Evolutionary conservation across 53 echinoderm and acorn worm species (phyloP), one percentile per base, ranked within the genome.

Genomic region (Paracentrotus lividus): DNA sequence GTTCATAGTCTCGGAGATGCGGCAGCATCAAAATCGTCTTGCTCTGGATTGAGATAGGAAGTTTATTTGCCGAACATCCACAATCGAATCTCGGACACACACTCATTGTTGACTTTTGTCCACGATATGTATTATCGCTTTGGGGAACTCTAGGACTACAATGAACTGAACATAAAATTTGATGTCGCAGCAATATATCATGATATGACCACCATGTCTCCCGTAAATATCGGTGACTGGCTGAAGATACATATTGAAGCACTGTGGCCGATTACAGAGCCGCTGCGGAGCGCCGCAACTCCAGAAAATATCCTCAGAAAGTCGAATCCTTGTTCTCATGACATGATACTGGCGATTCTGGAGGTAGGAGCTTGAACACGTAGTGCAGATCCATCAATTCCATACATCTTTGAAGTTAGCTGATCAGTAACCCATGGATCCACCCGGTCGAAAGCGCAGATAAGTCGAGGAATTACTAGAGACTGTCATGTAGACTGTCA

Each of bases 41-140:
- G 77, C 43, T 23, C 7, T 42, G 75, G 18, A 40, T 75, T n/a
- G n/a, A n/a, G 5, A 75, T 38, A 40, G 36, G 36, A 13, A 75
- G 75, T 75, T 75, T 75, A 42, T 75, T 75, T 2, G 75, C 15
- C 10, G 40, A n/a, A 42, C 75, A 75, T 75, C 75, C 36, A 75
- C 40, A 15, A 3, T 7, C 40, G 75, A 75, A 75, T 20, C 36
- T 75, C 75, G 16, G 75, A 75, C 36, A 75, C 40, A 75, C 40
- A n/a, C n/a, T n/a, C n/a, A 75, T 42, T 38, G 36, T 75, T 34
- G 75, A 12, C 36, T 13, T 27, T 75, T 38, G 42, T 36, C 75
- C 15, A 75, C 36, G 2, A 15, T 40, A 14, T 75, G 40, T 6
- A 10, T 75, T 38, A 75, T 42, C n/a, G 27, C 40, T 75, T 75